phyloP scores from a whole-genome alignment of 1,140 invertebrate genomes.

The Zaprionus nigranus region DNA sequence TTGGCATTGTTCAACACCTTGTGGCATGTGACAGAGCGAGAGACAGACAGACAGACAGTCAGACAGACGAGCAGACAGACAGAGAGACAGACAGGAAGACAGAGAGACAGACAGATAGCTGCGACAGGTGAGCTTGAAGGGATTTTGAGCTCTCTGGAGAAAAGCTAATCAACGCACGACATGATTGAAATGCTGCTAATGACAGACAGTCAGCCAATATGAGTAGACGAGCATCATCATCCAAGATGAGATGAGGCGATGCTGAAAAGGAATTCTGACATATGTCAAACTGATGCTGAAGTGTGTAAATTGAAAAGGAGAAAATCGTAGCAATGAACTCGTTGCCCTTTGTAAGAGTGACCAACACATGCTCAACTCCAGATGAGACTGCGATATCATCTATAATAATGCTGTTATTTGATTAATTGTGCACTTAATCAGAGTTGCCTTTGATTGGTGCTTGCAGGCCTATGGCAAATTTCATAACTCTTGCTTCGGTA shows the following conservation, averaged over 20 bases:
- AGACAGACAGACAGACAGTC: background rate
- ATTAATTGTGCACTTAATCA: slow-evolving; percentile 1
- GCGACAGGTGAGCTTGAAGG: background rate
- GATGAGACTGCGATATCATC: background rate
- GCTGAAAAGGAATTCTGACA: background rate
- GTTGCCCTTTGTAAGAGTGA: background rate
- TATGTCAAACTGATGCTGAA: background rate
- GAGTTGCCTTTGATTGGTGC: background rate
- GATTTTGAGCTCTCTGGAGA: background rate
- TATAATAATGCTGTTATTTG: background rate
- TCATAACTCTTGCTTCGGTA: background rate
- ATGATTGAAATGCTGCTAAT: slow-evolving; percentile 35
- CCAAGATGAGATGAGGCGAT: background rate
- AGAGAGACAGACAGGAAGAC: background rate
- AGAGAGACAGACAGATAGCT: background rate
- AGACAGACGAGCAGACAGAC: background rate
- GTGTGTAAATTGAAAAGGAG: background rate
- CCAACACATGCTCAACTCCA: background rate
- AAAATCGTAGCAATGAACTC: background rate
- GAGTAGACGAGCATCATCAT: background rate
- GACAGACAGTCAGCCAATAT: slow-evolving; percentile 12
- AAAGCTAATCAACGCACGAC: slow-evolving; percentile 34
- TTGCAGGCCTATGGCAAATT: background rate
- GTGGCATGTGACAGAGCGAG: slow-evolving; percentile 10
- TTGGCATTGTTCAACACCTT: slow-evolving; percentile 43